Base-by-base conservation (phyloP, 2,888 invertebrate genomes). In the Lottia gigantea region DNA sequence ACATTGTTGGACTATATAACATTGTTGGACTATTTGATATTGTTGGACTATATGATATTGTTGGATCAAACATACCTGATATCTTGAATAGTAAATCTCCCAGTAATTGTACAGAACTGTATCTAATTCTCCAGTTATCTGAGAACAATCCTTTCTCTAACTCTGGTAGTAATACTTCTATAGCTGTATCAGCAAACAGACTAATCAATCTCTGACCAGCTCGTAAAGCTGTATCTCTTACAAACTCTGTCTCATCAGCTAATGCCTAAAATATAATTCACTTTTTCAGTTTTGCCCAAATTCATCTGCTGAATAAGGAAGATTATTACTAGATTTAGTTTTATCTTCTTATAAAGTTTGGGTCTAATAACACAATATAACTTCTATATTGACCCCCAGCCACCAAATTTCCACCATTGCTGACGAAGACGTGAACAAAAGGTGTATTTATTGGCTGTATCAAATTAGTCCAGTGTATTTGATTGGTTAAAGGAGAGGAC, bases 211-310 rank as follows among this genome's bases (percentile, higher is more conserved):
- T 91, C 89, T 99, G 98, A 1, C 98, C 98, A 4, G 98, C 98
- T 84, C 94, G 94, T 46, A 99, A 90, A 0, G 98, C 98, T 0
- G 99, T 99, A 82, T 99, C 98, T 66, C 99, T 91, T 0, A 99
- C 98, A 90, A 95, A 99, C 89, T 99, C 99, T 88, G 96, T 97
- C 90, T 99, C 99, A 90, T 99, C 99, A 6, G 99, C 98, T 69
- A 99, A 91, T 0, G 98, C 98, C 91, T 92, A 76, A 7, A 76
- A 71, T 62, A 45, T 49, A 25, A 64, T 46, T 26, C 47, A 66
- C 46, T 23, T 55, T 40, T 40, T 40, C 11, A 40, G 7, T 40
- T 40, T 40, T 6, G 40, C 11, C 7, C 11, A 6, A 40, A 40
- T 40, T 6, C 40, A 40, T 40, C 40, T 40, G 11, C 11, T 61